A percentile compares a stretch with the other conserved stretches of the same genome.
phyloP scores from a whole-genome alignment of 2,888 invertebrate genomes.

The Nasonia oneida region DNA sequence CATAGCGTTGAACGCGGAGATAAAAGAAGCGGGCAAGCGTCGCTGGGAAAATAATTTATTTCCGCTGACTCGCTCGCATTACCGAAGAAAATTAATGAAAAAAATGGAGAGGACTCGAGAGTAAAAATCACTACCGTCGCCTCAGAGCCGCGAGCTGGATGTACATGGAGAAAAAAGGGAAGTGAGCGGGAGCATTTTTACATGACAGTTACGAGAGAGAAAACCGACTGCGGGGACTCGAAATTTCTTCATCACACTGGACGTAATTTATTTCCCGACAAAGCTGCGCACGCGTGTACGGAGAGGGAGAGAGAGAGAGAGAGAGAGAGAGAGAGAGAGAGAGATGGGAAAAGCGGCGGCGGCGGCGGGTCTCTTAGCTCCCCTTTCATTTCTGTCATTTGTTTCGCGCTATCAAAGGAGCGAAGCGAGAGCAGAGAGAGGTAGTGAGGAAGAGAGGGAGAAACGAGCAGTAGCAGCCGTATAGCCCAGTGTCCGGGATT shows the following conservation, averaged over 20 bases:
- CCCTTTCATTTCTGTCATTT: slow-evolving; percentile 51
- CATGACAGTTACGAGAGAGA: background rate
- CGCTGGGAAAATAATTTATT: slow-evolving; percentile 45
- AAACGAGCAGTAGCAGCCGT: background rate
- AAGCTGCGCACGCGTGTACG: background rate
- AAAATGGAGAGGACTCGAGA: background rate
- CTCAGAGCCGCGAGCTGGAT: background rate
- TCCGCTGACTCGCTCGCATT: background rate
- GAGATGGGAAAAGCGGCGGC: background rate
- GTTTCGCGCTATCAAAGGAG: slow-evolving; percentile 53
- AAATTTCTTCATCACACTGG: slow-evolving; percentile 44
- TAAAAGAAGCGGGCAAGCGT: slow-evolving; percentile 20
- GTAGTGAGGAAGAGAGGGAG: background rate
- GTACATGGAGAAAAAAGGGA: background rate
- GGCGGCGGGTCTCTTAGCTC: slow-evolving; percentile 18
- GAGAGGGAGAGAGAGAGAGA: too few relatives aligned
- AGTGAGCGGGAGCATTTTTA: background rate
- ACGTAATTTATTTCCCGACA: slow-evolving; percentile 31
- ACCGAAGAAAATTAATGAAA: slow-evolving; percentile 43
- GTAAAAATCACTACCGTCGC: background rate
- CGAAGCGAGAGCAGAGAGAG: slow-evolving; percentile 3
- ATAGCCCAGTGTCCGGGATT: slow-evolving; percentile 40
- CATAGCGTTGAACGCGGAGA: slow-evolving; percentile 14
- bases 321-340: too few relatives aligned
- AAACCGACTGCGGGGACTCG: background rate